phyloP scores from a whole-genome alignment of 1,140 invertebrate species.

The Helicoverpa armigera region DNA sequence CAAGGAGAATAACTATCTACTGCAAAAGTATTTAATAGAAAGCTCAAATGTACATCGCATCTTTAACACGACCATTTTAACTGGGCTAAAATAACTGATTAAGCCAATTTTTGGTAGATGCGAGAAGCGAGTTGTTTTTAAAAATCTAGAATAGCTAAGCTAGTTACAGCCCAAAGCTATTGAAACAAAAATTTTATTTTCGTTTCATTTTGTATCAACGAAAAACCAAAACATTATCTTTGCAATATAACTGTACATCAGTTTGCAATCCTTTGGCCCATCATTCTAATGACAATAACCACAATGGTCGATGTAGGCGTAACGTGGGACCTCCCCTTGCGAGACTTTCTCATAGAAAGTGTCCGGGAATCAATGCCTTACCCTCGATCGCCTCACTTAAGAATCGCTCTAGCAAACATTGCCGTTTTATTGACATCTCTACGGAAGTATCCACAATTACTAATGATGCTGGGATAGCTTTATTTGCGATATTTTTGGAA shows the following conservation, averaged over 20 bases:
- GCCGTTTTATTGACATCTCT: neutral
- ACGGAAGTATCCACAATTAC: conserved; percentile 18
- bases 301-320: conserved; percentile 14
- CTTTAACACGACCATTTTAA: too few relatives aligned
- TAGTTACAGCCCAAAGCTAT: too few relatives aligned
- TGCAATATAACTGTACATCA: conserved; percentile 11
- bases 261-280: conserved; percentile 9
- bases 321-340: conserved; percentile 51
- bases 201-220: too few relatives aligned
- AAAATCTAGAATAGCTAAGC: too few relatives aligned
- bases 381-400: conserved; percentile 43
- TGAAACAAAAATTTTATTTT: too few relatives aligned
- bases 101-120: too few relatives aligned
- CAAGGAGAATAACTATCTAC: too few relatives aligned
- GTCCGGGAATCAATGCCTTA: conserved; percentile 17
- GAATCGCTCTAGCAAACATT: conserved; percentile 26
- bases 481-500: neutral
- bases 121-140: too few relatives aligned
- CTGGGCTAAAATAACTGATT: too few relatives aligned
- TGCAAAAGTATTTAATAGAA: too few relatives aligned
- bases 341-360: conserved; percentile 56
- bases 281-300: neutral
- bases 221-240: neutral
- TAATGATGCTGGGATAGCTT: conserved; percentile 3
- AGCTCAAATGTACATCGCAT: too few relatives aligned